These are phyloP conservation scores for Cosmopolites sordidus DNA, from an alignment of 2,888 invertebrate species.

Conservation along the genomic window DNA sequence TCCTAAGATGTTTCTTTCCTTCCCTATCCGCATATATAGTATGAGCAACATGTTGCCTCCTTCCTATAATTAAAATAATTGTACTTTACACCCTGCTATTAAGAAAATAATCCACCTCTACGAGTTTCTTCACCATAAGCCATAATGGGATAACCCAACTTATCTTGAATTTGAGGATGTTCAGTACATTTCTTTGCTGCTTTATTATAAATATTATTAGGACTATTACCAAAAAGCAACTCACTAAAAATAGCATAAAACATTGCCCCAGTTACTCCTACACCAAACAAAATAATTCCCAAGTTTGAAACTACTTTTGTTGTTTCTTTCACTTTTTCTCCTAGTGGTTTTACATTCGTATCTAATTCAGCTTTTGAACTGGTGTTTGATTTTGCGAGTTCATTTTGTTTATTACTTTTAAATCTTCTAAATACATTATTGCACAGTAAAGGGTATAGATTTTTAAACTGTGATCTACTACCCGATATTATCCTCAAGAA, in stretches of 20 bases:
- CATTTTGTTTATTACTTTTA: slow-evolving; percentile 25
- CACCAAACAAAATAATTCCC: slow-evolving; percentile 66
- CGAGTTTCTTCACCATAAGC: slow-evolving; percentile 84
- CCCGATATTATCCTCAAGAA: not conserved
- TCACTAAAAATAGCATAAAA: slow-evolving; percentile 82
- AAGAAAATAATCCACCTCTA: slow-evolving; percentile 58
- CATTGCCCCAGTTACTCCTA: slow-evolving; percentile 77
- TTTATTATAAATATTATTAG: slow-evolving; percentile 77
- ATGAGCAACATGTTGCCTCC: slow-evolving; percentile 73
- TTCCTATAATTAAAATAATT: slow-evolving; percentile 17
- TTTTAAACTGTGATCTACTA: slow-evolving; percentile 3
- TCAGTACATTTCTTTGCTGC: slow-evolving; percentile 72
- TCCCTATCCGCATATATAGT: slow-evolving; percentile 64
- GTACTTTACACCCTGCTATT: too few species aligned
- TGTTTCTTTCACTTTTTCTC: slow-evolving; percentile 81
- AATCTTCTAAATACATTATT: slow-evolving; percentile 20
- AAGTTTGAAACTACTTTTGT: slow-evolving; percentile 85
- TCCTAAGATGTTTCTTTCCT: slow-evolving; percentile 75
- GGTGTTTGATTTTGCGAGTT: slow-evolving; percentile 17
- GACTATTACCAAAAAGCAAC: slow-evolving; percentile 82
- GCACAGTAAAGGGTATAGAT: slow-evolving; percentile 20
- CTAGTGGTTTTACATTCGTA: slow-evolving; percentile 60
- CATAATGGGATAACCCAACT: slow-evolving; percentile 85
- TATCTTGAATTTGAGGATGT: slow-evolving; percentile 71
- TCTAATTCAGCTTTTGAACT: slow-evolving; percentile 36